A percentile compares a stretch with the other conserved stretches of the same genome.
phyloP scores from a whole-genome alignment of 2,797 vertebrate genomes.

The Lithobates pipiens region DNA sequence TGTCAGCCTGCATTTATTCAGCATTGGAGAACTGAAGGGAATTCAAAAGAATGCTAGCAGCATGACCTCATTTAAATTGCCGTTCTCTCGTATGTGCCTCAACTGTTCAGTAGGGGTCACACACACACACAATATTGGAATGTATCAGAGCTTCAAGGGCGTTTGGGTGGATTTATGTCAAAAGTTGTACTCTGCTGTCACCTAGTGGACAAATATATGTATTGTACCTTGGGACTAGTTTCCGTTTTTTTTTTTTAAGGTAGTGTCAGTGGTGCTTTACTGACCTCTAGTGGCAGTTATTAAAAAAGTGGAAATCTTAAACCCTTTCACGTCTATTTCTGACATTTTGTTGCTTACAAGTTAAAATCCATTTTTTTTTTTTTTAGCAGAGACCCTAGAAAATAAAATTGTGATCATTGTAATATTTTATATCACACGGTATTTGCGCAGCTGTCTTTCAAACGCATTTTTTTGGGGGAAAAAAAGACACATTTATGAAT shows the following conservation, averaged over 20 bases:
- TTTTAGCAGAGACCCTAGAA: no score
- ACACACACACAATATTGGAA: background rate
- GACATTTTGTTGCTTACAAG: no score
- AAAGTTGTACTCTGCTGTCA: conserved; percentile 11
- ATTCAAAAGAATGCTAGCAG: background rate
- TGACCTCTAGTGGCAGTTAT: background rate
- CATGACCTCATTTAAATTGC: background rate
- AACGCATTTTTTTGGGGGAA: no score
- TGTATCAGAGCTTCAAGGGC: background rate
- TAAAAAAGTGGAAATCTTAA: background rate
- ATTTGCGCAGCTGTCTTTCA: no score
- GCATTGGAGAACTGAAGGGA: background rate
- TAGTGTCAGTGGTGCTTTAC: background rate
- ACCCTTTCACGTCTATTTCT: no score
- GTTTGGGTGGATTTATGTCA: background rate
- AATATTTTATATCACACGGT: no score
- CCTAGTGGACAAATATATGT: background rate
- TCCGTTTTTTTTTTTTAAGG: background rate
- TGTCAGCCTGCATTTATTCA: background rate
- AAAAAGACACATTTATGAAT: no score
- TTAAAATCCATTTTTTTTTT: no score
- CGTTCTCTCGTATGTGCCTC: background rate
- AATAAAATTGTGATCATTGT: no score
- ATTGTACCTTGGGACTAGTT: background rate
- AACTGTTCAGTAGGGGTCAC: background rate